Conservation (phyloP, 2,797 vertebrate species). For the Acomys russatus region DNA sequence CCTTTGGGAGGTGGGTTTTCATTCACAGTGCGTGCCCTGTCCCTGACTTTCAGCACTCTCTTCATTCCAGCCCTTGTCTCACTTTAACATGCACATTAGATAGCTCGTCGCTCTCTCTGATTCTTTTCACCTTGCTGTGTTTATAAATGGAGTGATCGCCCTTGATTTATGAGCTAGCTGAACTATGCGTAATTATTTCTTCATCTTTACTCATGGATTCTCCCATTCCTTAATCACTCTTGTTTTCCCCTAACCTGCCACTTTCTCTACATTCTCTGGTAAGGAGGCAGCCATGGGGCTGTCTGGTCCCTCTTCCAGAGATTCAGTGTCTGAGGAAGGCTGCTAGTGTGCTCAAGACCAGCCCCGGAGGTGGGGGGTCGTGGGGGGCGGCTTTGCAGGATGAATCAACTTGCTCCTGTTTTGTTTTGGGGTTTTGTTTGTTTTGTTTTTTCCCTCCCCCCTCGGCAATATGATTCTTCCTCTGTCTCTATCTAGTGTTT, state of each 20-base stretch:
- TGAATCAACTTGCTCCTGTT: slow-evolving; percentile 24
- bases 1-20: slow-evolving; percentile 43
- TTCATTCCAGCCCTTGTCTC: slow-evolving; percentile 50
- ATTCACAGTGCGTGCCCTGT: slow-evolving; percentile 9
- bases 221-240: slow-evolving; percentile 74
- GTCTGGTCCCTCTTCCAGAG: slow-evolving; percentile 43
- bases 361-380: not conserved
- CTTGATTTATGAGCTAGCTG: slow-evolving; percentile 79
- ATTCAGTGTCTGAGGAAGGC: not conserved
- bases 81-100: slow-evolving; percentile 53
- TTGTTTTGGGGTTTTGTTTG: too few relatives aligned
- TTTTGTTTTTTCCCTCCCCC: too few relatives aligned
- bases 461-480: not conserved
- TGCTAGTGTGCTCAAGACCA: not conserved
- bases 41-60: slow-evolving; percentile 48
- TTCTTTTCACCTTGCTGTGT: slow-evolving; percentile 70
- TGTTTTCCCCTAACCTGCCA: slow-evolving; percentile 74
- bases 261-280: slow-evolving; percentile 68
- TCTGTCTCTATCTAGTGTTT: not conserved
- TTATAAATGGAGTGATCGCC: slow-evolving; percentile 59
- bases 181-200: slow-evolving; percentile 78
- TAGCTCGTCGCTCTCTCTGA: slow-evolving; percentile 50
- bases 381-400: fast-evolving
- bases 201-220: slow-evolving; percentile 77
- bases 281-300: slow-evolving; percentile 3